These are phyloP conservation scores for Mallotus villosus DNA, from an alignment of 2,797 vertebrate species.

Conservation along the genomic window DNA sequence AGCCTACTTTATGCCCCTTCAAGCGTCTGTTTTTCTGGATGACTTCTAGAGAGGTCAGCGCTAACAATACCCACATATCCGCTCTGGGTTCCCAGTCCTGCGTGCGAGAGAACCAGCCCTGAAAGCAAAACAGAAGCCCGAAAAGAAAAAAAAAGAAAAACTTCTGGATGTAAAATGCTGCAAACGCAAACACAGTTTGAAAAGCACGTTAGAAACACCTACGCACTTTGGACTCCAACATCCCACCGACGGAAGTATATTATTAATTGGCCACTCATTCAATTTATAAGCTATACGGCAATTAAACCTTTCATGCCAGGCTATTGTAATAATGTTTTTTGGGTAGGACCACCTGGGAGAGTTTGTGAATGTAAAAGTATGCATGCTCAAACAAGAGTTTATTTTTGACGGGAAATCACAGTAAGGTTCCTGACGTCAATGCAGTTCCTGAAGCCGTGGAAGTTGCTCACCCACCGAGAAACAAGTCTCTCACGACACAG, in stretches of 20 bases:
- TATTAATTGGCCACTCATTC: not conserved
- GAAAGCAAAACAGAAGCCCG: not conserved
- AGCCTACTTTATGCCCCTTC: not conserved
- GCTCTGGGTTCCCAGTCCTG: not conserved
- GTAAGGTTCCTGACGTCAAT: conserved; percentile 11
- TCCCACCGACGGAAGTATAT: not conserved
- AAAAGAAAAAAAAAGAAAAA: not conserved
- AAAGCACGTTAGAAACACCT: not conserved
- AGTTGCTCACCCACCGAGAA: not conserved
- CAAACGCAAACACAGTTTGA: not conserved
- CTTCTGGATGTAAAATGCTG: not conserved
- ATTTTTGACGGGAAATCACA: conserved; percentile 12
- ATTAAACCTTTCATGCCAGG: not conserved
- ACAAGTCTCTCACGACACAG: not conserved
- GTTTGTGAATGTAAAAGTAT: not conserved
- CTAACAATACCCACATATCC: not conserved
- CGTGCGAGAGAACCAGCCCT: not conserved
- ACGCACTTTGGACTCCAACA: not conserved
- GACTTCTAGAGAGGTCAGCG: conserved; percentile 1
- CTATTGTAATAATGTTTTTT: not conserved
- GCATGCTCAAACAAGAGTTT: conserved; percentile 18
- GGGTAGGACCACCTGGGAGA: not conserved
- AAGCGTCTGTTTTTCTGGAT: not conserved
- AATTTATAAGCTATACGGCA: not conserved
- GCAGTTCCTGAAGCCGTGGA: no score